Base-by-base conservation (phyloP, 1,140 invertebrate genomes). In the Temnothorax nylanderi region DNA sequence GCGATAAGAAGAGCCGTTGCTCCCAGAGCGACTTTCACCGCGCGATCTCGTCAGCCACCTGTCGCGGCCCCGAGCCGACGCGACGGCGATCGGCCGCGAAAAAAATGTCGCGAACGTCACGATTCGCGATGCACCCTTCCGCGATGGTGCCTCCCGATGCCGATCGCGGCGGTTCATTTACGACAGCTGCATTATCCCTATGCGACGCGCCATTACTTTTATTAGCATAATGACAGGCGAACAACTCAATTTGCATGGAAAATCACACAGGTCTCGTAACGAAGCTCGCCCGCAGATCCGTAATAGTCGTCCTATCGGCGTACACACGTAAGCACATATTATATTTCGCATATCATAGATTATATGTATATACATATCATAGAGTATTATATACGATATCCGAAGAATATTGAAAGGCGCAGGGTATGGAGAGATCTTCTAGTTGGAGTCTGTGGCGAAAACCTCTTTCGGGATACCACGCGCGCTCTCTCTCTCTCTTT, bases 161-260 rank as follows among this genome's bases (percentile, higher is more conserved):
- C 86, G 88, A 56, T 89, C 60, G 65, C 78, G 76, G 58, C 67
- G 76, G 80, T 85, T 92, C 87, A 87, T 93, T 84, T 92, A 89
- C 91, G 81, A 91, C 89, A 90, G 91, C 91, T 91, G 90, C 88
- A 89, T 90, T 91, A 91, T 65, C 80, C 87, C 84, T 88, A 85
- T 84, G 89, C 89, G 89, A 90, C 91, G 91, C 90, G 88, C 90
- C 89, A 93, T 93, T 93, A 93, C 89, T 93, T 93, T 93, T 90
- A 93, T 93, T 93, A 93, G 92, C 93, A 93, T 93, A 93, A 93
- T 93, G 93, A 93, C 92, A 92, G 91, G 85, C 90, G 87, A 89
- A 93, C 93, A 93, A 93, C 93, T 93, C 91, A 93, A 93, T 93
- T 93, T 93, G 93, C 93, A 93, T 93, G 91, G 87, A 89, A 93